Conservation (phyloP, 2,113 vertebrate genomes). For the Sinocyclocheilus rhinocerous region DNA sequence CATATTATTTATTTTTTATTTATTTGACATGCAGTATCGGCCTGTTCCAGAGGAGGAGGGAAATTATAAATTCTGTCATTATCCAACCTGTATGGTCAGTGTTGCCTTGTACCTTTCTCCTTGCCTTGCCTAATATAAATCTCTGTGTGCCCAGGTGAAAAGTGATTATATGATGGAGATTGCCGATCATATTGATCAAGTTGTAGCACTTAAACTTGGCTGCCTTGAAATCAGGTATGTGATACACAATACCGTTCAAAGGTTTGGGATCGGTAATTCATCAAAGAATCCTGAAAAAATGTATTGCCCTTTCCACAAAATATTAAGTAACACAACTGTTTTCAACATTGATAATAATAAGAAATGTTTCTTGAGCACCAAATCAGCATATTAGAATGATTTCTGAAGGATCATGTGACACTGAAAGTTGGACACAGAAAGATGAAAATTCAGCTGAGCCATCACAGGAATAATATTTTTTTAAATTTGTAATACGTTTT, state of each 20-base stretch:
- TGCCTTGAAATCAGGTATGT: slow-evolving; percentile 98
- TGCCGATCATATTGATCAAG: slow-evolving; percentile 96
- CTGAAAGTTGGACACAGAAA: not conserved
- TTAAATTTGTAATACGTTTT: not conserved
- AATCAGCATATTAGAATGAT: not conserved
- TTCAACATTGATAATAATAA: not conserved
- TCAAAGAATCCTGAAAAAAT: not conserved
- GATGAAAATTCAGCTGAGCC: not conserved
- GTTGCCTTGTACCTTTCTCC: not conserved
- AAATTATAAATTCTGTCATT: not conserved
- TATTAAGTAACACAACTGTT: not conserved
- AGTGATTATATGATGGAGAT: slow-evolving; percentile 96
- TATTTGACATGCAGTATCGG: not conserved
- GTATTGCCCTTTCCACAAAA: not conserved
- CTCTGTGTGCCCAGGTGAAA: slow-evolving; percentile 81
- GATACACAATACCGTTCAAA: not conserved
- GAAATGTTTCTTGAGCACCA: no score
- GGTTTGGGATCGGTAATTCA: not conserved
- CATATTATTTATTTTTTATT: not conserved
- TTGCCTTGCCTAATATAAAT: not conserved
- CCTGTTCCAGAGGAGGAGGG: not conserved
- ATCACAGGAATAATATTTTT: not conserved
- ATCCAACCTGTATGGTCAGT: not conserved
- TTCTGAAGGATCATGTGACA: not conserved
- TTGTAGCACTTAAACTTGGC: slow-evolving; percentile 95